Evolutionary conservation across 2,797 vertebrate genomes (phyloP).

Genomic region (Leptodactylus fallax): DNA sequence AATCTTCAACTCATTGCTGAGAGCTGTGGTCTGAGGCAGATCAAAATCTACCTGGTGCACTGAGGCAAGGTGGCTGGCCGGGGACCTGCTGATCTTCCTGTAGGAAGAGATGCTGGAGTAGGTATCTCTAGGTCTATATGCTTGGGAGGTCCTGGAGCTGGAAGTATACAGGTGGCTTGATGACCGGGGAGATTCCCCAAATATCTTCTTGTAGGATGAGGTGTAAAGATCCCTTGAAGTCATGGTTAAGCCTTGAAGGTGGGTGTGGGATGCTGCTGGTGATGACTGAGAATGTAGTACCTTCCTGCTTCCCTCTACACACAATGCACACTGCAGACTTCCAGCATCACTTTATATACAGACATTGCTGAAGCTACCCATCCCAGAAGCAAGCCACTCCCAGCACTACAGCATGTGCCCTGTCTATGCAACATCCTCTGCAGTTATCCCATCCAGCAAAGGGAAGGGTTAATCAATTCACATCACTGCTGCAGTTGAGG

Average conservation of each 20-base stretch:
- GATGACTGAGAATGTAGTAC: constrained; percentile 16
- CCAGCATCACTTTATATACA: constrained; percentile 58
- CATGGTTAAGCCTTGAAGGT: constrained; percentile 49
- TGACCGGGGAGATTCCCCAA: constrained; percentile 78
- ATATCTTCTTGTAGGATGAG: constrained; percentile 79
- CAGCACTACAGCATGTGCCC: constrained; percentile 23
- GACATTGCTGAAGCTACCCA: constrained; percentile 20
- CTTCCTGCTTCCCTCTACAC: constrained; percentile 39
- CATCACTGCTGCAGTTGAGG: neutral
- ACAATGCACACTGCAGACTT: constrained; percentile 61
- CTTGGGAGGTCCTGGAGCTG: constrained; percentile 52
- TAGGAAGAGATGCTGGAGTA: constrained; percentile 72
- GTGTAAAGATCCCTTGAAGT: constrained; percentile 63
- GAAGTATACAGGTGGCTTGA: constrained; percentile 59
- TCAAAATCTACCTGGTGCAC: constrained; percentile 46
- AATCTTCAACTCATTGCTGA: constrained; percentile 82
- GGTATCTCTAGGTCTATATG: constrained; percentile 70
- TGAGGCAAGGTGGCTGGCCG: constrained; percentile 64
- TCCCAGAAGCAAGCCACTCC: constrained; percentile 29
- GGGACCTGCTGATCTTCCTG: constrained; percentile 76
- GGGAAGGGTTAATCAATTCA: constrained; percentile 30
- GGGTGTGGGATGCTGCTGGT: constrained; percentile 57
- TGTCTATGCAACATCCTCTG: constrained; percentile 35
- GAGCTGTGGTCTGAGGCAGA: constrained; percentile 73
- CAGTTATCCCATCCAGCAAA: neutral